phyloP scores from a whole-genome alignment of 2,888 invertebrate genomes.

The Patella depressa region DNA sequence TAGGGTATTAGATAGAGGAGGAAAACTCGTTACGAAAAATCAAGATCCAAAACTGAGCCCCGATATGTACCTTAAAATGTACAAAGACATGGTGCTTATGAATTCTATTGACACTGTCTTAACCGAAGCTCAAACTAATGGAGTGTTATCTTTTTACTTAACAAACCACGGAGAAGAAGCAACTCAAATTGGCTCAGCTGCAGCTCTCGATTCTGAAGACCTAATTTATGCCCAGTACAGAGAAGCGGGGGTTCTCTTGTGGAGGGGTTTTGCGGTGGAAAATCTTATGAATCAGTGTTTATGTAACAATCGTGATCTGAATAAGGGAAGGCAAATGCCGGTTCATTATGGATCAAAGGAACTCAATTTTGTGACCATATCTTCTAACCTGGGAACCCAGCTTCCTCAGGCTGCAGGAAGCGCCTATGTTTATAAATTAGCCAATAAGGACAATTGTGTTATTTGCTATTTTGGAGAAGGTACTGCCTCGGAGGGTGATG shows the following conservation, averaged over 20 bases:
- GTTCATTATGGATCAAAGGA: conserved; percentile 94
- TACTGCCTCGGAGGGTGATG: conserved; percentile 98
- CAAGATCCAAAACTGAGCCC: conserved; percentile 76
- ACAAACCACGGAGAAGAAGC: conserved; percentile 98
- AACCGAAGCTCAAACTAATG: conserved; percentile 95
- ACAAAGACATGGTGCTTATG: conserved; percentile 89
- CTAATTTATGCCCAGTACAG: conserved; percentile 96
- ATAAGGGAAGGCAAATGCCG: conserved; percentile 96
- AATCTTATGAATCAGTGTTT: conserved; percentile 97
- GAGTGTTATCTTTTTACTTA: conserved; percentile 99
- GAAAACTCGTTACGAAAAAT: conserved; percentile 74
- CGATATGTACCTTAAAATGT: conserved; percentile 88
- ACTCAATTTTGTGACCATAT: conserved; percentile 92
- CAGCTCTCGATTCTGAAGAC: conserved; percentile 85
- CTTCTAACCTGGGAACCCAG: conserved; percentile 96
- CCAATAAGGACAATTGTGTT: conserved; percentile 77
- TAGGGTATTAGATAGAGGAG: conserved; percentile 85
- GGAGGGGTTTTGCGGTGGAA: conserved; percentile 87
- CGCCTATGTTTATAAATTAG: conserved; percentile 91
- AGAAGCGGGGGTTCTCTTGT: conserved; percentile 92
- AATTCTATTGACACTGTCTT: conserved; percentile 95
- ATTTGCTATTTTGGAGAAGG: conserved; percentile 78
- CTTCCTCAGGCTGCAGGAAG: conserved; percentile 92
- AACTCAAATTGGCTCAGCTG: conserved; percentile 94
- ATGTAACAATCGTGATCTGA: conserved; percentile 87